Evolutionary conservation across 1,140 invertebrate species (phyloP), one percentile per base, ranked within the genome.

Genomic region (Cyclargus thomasi): DNA sequence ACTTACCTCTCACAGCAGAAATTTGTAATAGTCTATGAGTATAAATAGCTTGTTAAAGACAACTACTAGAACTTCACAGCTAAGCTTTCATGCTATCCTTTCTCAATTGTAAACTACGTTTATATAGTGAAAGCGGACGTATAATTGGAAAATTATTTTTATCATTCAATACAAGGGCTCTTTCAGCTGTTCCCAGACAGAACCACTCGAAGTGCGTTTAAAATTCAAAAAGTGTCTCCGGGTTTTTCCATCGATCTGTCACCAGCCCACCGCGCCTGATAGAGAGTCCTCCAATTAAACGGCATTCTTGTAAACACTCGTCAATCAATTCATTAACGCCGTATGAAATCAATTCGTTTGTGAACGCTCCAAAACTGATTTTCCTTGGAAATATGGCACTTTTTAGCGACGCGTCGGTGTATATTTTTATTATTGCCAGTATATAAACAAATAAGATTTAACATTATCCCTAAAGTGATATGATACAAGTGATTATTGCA

Each of bases 211-310:
- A 70, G 68, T 70, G 63, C 73, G 73, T 81, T 86, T 83, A 84
- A 85, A 84, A 84, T 87, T 87, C 76, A 87, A 82, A 79, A 73
- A 77, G 73, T 62, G 78, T 82, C 75, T 74, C 74, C 75, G 78
- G 76, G 77, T 82, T 84, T 83, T 83, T 75, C 70, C 70, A 72
- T 69, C 70, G 69, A 70, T 63, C 71, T 67, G 72, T 74, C 70
- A 70, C 29, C 29, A 29, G 29, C 29, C 29, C 29, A 29, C 63
- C 77, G 78, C 71, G 73, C 53, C 62, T 74, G 73, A 80, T 76
- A 74, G 77, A 83, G 79, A 71, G 79, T 76, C 71, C 74, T 83
- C 80, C 83, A 86, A 88, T 88, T 86, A 86, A 73, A 71, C 70
- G 65, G 71, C 78, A 76, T 73, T 76, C 78, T 77, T 71, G 70